Percentiles rank a stretch among this genome's conserved stretches.
phyloP scores from a whole-genome alignment of 2,113 vertebrate species.

The Myiagra hebetior region DNA sequence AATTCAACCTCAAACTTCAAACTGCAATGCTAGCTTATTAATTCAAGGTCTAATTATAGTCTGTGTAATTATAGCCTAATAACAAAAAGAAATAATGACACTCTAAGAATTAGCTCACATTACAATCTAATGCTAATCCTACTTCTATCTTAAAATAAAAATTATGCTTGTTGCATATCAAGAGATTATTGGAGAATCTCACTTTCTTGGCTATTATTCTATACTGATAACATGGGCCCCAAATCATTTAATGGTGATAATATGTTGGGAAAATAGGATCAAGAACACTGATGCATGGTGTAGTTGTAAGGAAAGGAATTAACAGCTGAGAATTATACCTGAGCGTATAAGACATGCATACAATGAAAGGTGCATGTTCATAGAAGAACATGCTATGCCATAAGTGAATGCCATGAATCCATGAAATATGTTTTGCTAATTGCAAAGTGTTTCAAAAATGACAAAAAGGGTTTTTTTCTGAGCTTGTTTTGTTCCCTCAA shows the following conservation, averaged over 20 bases:
- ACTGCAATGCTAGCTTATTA: not conserved
- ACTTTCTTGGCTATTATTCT: not conserved
- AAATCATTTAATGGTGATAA: not conserved
- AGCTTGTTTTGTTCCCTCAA: not conserved
- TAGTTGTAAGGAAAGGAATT: not conserved
- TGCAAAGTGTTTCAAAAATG: not conserved
- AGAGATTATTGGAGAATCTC: not conserved
- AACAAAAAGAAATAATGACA: constrained; percentile 20
- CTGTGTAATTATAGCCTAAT: constrained; percentile 16
- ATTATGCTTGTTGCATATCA: not conserved
- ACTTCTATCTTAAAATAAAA: not conserved
- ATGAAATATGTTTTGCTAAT: not conserved
- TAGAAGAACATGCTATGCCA: not conserved
- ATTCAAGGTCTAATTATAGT: constrained; percentile 23
- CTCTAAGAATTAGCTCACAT: constrained; percentile 3
- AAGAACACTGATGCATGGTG: not conserved
- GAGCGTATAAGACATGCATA: not conserved
- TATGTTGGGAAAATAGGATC: not conserved
- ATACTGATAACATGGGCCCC: not conserved
- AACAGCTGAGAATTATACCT: not conserved
- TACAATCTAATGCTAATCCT: not conserved
- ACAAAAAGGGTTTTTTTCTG: rapidly evolving
- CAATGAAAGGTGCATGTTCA: not conserved
- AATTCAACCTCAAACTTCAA: constrained; percentile 1
- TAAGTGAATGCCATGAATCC: not conserved